Percentiles rank a stretch among this genome's conserved stretches.
phyloP scores from a whole-genome alignment of 2,888 invertebrate species.

The Polyploca ridens region DNA sequence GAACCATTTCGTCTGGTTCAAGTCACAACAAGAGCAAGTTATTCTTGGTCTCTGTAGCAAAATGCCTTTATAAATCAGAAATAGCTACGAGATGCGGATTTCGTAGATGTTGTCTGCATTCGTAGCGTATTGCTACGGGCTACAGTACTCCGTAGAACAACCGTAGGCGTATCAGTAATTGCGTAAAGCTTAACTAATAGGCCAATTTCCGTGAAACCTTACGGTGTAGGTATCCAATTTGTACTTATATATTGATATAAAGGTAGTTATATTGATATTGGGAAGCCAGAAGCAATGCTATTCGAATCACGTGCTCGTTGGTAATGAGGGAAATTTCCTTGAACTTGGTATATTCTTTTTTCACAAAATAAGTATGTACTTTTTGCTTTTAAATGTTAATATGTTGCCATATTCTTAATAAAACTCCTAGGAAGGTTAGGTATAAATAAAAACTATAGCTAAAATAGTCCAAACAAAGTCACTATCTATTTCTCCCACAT shows the following conservation, averaged over 20 bases:
- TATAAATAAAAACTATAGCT: background rate
- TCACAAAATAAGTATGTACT: background rate
- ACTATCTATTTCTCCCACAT: background rate
- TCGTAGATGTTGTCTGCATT: conserved; percentile 13
- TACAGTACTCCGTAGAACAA: conserved; percentile 29
- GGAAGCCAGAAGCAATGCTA: conserved; percentile 2
- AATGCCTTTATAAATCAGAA: background rate
- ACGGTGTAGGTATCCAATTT: conserved; percentile 21
- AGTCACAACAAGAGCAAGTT: too few species aligned
- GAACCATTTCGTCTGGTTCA: too few species aligned
- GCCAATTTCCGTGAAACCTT: conserved; percentile 29
- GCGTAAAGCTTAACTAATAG: conserved; percentile 25
- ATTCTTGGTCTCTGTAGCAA: too few species aligned
- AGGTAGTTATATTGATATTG: conserved; percentile 7
- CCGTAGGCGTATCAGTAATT: conserved; percentile 35
- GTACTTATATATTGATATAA: conserved; percentile 21
- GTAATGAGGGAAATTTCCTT: background rate
- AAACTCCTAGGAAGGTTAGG: too few species aligned
- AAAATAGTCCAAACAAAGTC: background rate
- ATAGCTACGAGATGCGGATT: conserved; percentile 4
- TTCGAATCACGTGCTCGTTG: background rate
- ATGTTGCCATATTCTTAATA: too few species aligned
- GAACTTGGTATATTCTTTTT: background rate
- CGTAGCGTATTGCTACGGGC: conserved; percentile 29
- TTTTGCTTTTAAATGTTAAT: too few species aligned